phyloP scores from a whole-genome alignment of 2,888 invertebrate species.

The Ellobium chinense region DNA sequence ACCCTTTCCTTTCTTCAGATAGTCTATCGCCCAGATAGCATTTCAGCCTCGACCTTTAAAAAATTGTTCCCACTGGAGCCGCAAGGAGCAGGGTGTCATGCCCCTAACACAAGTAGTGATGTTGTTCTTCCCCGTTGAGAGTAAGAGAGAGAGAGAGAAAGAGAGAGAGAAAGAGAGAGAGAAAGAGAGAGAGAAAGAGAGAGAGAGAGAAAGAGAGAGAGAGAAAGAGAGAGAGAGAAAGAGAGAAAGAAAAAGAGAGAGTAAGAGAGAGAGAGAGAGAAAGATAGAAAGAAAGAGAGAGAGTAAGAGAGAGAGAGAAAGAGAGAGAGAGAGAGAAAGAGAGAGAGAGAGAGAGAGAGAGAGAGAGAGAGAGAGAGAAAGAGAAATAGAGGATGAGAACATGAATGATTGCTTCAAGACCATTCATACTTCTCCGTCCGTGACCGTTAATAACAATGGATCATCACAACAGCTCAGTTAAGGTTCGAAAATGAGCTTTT shows the following conservation, averaged over 20 bases:
- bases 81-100: too few species aligned
- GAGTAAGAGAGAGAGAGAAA: constrained; percentile 26
- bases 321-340: constrained; percentile 26
- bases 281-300: not conserved
- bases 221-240: not conserved
- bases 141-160: constrained; percentile 17
- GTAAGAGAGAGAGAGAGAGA: not conserved
- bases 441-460: too few species aligned
- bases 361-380: constrained; percentile 10
- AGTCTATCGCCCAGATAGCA: too few species aligned
- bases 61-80: too few species aligned
- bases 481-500: too few species aligned
- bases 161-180: constrained; percentile 1
- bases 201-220: not conserved
- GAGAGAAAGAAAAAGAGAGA: constrained; percentile 10
- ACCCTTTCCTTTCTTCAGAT: too few species aligned
- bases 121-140: too few species aligned
- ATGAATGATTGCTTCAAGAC: too few species aligned
- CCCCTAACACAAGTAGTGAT: too few species aligned
- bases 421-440: too few species aligned
- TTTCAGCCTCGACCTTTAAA: too few species aligned
- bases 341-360: constrained; percentile 22
- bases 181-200: not conserved
- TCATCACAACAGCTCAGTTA: too few species aligned
- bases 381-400: not conserved